phyloP scores from a whole-genome alignment of 2,797 vertebrate genomes.

The Eupleurogrammus muticus region DNA sequence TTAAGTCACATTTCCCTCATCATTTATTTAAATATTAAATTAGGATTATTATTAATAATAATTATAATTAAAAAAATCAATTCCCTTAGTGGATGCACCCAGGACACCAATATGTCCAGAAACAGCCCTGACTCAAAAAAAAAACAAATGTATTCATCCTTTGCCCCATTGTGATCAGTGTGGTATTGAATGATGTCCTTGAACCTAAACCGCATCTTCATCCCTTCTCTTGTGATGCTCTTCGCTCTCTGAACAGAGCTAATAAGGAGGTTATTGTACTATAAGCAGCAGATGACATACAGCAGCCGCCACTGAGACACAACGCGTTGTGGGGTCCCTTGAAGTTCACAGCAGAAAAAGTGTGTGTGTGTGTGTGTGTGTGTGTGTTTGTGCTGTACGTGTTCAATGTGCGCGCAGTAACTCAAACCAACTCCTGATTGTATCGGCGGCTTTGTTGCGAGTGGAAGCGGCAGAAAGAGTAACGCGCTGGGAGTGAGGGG shows the following conservation, averaged over 20 bases:
- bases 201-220: constrained; percentile 5
- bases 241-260: constrained; percentile 4
- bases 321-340: constrained; percentile 2
- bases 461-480: constrained; percentile 11
- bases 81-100: no score
- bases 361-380: constrained; percentile 3
- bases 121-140: no score
- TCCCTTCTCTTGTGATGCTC: constrained; percentile 4
- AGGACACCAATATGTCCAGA: no score
- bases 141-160: background rate
- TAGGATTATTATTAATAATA: no score
- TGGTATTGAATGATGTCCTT: background rate
- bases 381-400: background rate
- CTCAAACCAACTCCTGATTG: constrained; percentile 28
- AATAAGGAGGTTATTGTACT: background rate
- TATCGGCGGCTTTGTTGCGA: constrained; percentile 24
- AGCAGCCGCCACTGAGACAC: constrained; percentile 11
- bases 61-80: no score
- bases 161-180: background rate
- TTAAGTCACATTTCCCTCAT: no score
- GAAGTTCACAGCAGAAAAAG: constrained; percentile 11
- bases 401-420: constrained; percentile 27
- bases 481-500: constrained; percentile 12
- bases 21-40: no score
- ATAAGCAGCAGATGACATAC: constrained; percentile 15